Conservation (phyloP, 1,140 invertebrate genomes). For the Hyles euphorbiae region DNA sequence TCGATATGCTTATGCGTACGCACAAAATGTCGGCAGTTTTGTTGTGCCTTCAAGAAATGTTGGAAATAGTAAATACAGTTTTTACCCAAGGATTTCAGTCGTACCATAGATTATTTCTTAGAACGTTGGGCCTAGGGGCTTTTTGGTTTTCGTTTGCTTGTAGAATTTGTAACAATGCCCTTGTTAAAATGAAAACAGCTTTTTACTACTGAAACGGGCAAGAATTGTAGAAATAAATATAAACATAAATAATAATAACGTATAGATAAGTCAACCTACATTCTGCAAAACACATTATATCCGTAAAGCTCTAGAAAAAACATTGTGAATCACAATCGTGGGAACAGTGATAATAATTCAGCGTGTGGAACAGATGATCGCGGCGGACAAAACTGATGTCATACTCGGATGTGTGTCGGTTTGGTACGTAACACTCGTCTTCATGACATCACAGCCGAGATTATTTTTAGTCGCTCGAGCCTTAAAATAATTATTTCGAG, state of each 20-base stretch:
- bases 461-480: constrained; percentile 62
- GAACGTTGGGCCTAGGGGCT: too few species aligned
- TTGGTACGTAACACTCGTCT: constrained; percentile 51
- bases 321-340: constrained; percentile 31
- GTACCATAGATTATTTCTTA: too few species aligned
- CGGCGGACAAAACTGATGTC: constrained; percentile 57
- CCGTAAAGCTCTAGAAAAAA: constrained; percentile 19
- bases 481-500: constrained; percentile 50
- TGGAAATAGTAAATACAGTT: neutral
- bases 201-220: neutral
- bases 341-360: constrained; percentile 47
- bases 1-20: neutral
- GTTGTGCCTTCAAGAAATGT: neutral
- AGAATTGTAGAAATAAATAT: constrained; percentile 5
- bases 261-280: constrained; percentile 12
- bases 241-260: constrained; percentile 2
- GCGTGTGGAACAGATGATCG: constrained; percentile 43
- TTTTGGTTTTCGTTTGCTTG: too few species aligned
- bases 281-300: constrained; percentile 15
- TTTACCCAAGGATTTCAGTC: too few species aligned
- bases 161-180: too few species aligned
- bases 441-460: constrained; percentile 63
- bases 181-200: too few species aligned
- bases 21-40: neutral
- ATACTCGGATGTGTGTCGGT: constrained; percentile 50